These are phyloP conservation scores for Phylloscopus whistleri DNA, from an alignment of 2,113 vertebrate genomes.

Conservation along the genomic window DNA sequence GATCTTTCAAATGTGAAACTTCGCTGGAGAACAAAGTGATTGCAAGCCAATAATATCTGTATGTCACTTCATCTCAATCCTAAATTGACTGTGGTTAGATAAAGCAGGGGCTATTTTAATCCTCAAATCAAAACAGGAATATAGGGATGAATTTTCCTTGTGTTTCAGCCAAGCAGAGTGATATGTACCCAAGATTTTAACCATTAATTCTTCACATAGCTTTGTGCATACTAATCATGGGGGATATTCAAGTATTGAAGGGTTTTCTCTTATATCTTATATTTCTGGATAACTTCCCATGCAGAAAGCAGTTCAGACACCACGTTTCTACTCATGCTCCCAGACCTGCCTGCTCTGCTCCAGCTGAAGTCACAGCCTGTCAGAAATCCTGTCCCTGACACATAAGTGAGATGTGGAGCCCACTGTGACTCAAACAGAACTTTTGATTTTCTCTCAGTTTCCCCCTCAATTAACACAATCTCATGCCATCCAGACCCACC, in stretches of 20 bases:
- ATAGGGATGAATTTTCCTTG: not conserved
- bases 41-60: not conserved
- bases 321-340: not conserved
- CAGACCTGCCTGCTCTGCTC: not conserved
- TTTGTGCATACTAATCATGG: not conserved
- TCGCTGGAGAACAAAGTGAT: not conserved
- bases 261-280: not conserved
- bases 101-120: conserved; percentile 26
- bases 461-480: not conserved
- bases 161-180: not conserved
- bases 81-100: not conserved
- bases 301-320: not conserved
- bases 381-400: not conserved
- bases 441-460: not conserved
- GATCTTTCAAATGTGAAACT: not conserved
- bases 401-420: accelerated
- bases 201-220: not conserved
- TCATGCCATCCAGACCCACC: not conserved
- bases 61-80: not conserved
- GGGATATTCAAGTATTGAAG: not conserved
- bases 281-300: not conserved
- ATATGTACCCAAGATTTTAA: not conserved
- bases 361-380: conserved; percentile 7
- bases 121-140: not conserved
- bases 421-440: not conserved